Percentiles rank a stretch among this genome's conserved stretches.
Evolutionary conservation across 2,888 invertebrate species (phyloP).

Genomic region (Eledona agricola): DNA sequence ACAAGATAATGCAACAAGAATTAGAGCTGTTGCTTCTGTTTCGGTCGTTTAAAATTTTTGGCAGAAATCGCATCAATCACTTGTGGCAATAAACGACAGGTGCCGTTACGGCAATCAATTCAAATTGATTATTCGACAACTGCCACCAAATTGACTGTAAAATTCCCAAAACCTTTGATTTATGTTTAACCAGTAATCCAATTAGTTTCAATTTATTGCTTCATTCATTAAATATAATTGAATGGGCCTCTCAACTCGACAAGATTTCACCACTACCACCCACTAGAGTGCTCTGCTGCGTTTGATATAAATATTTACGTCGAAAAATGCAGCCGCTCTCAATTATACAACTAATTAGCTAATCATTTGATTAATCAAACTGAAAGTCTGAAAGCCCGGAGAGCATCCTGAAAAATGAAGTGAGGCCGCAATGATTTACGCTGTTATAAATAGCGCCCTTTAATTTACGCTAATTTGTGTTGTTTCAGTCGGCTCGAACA

Average conservation of each 20-base stretch:
- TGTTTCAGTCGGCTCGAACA: too few species aligned
- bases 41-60: slow-evolving; percentile 1
- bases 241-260: slow-evolving; percentile 19
- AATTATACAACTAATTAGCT: too few species aligned
- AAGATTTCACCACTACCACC: slow-evolving; percentile 2
- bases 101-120: slow-evolving; percentile 30
- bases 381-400: too few species aligned
- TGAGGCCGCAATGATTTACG: too few species aligned
- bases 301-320: too few species aligned
- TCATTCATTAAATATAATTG: slow-evolving; percentile 28
- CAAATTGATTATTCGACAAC: slow-evolving; percentile 29
- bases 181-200: slow-evolving; percentile 31
- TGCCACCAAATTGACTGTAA: slow-evolving; percentile 28
- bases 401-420: too few species aligned
- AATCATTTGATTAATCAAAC: too few species aligned
- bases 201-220: slow-evolving; percentile 29
- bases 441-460: too few species aligned
- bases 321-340: too few species aligned
- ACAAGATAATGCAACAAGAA: slow-evolving; percentile 20
- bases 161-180: slow-evolving; percentile 30
- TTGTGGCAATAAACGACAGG: slow-evolving; percentile 24
- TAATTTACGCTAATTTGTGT: too few species aligned
- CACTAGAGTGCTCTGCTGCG: too few species aligned
- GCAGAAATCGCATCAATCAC: slow-evolving; percentile 28
- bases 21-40: slow-evolving; percentile 13